These are phyloP conservation scores for Dioctria linearis DNA, from an alignment of 2,888 invertebrate genomes.

Conservation along the genomic window DNA sequence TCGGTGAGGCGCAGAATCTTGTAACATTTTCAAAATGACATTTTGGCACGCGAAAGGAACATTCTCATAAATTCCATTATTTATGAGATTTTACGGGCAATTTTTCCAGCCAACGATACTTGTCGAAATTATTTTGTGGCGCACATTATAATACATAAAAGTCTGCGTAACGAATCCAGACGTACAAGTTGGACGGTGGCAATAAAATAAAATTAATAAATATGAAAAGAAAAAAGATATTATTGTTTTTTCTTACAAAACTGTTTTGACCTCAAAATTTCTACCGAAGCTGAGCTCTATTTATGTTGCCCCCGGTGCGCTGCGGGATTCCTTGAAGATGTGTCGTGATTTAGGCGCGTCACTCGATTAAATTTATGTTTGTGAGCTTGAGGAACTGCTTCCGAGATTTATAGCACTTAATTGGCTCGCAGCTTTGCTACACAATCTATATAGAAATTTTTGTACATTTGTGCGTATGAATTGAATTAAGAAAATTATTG, in stretches of 20 bases:
- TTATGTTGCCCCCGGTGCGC: constrained; percentile 27
- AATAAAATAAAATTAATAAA: constrained; percentile 19
- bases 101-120: constrained; percentile 18
- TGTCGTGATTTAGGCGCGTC: constrained; percentile 36
- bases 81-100: constrained; percentile 27
- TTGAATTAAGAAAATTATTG: neutral
- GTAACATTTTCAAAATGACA: constrained; percentile 42
- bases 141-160: constrained; percentile 39
- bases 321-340: constrained; percentile 29
- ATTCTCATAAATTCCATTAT: constrained; percentile 50
- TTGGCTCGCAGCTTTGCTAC: constrained; percentile 30
- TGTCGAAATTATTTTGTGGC: constrained; percentile 47
- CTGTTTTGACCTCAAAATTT: constrained; percentile 53
- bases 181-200: constrained; percentile 6
- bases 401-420: constrained; percentile 43
- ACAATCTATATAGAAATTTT: constrained; percentile 20
- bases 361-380: constrained; percentile 31
- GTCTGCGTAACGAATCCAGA: constrained; percentile 39
- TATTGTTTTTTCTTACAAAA: neutral
- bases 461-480: constrained; percentile 14
- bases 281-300: constrained; percentile 37
- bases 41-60: constrained; percentile 52
- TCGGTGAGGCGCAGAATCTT: constrained; percentile 29
- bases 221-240: neutral
- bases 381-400: neutral